Percentiles rank a stretch among this genome's conserved stretches.
Evolutionary conservation across 2,797 vertebrate species (phyloP).

Genomic region (Arvicola amphibius): DNA sequence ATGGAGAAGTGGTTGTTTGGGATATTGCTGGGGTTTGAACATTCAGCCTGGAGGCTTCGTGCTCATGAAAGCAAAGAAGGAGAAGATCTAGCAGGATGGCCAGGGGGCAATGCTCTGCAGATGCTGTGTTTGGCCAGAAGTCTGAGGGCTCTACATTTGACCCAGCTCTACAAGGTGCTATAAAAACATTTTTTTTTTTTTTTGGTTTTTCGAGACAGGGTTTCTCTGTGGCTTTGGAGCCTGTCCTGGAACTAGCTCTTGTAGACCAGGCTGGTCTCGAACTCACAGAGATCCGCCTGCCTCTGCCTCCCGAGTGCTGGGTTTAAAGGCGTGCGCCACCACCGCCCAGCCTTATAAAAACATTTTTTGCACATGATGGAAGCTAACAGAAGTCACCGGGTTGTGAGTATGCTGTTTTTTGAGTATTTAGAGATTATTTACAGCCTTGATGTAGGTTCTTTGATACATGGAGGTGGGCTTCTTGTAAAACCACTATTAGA

Average conservation of each 20-base stretch:
- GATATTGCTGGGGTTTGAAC: not conserved
- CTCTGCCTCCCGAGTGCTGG: too few species aligned
- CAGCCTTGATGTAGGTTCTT: not conserved
- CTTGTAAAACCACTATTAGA: not conserved
- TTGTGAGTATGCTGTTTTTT: not conserved
- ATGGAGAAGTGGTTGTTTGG: not conserved
- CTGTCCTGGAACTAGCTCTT: too few species aligned
- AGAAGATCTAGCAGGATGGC: not conserved
- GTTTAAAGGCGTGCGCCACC: too few species aligned
- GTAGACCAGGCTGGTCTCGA: too few species aligned
- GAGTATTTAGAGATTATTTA: not conserved
- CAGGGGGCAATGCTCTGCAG: not conserved
- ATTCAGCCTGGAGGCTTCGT: not conserved
- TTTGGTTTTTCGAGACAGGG: too few species aligned
- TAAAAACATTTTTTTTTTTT: conserved; percentile 4
- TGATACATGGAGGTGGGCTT: not conserved
- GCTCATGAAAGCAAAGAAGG: not conserved
- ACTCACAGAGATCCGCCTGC: too few species aligned
- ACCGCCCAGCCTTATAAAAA: too few species aligned
- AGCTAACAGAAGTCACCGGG: not conserved
- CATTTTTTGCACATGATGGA: not conserved
- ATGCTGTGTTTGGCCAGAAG: not conserved
- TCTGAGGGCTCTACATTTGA: not conserved
- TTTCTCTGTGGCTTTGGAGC: too few species aligned
- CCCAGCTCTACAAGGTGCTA: not conserved